Conservation (phyloP, 2,888 invertebrate species). For the Chrysolina haemoptera region DNA sequence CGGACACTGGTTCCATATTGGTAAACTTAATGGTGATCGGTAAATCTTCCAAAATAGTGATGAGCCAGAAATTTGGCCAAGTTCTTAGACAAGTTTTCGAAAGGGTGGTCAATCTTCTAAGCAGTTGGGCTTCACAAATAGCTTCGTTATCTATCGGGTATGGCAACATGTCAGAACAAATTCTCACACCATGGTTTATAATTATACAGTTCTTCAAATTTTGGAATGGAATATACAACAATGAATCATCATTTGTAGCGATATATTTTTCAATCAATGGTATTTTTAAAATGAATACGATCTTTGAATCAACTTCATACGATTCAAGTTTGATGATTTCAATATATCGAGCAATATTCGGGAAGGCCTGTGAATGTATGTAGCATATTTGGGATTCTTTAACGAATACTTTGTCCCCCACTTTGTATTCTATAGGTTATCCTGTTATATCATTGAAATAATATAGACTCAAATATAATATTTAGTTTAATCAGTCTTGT, state of each 20-base stretch:
- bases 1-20: background rate
- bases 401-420: no score
- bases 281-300: no score
- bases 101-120: constrained; percentile 10
- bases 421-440: no score
- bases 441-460: no score
- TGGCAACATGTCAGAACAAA: constrained; percentile 36
- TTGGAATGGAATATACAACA: constrained; percentile 26
- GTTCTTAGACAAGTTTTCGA: background rate
- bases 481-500: no score
- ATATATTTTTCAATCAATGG: constrained; percentile 34
- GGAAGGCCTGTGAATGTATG: no score
- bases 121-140: constrained; percentile 34
- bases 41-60: background rate
- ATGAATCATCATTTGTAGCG: constrained; percentile 33
- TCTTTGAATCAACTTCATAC: constrained; percentile 26
- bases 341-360: no score
- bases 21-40: background rate
- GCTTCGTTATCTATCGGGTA: constrained; percentile 40
- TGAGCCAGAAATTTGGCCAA: background rate
- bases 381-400: no score
- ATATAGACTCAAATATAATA: no score
- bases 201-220: constrained; percentile 31
- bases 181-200: constrained; percentile 16
- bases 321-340: constrained; percentile 31